Evolutionary conservation across 2,113 vertebrate species (phyloP).

Genomic region (Haemorhous mexicanus): DNA sequence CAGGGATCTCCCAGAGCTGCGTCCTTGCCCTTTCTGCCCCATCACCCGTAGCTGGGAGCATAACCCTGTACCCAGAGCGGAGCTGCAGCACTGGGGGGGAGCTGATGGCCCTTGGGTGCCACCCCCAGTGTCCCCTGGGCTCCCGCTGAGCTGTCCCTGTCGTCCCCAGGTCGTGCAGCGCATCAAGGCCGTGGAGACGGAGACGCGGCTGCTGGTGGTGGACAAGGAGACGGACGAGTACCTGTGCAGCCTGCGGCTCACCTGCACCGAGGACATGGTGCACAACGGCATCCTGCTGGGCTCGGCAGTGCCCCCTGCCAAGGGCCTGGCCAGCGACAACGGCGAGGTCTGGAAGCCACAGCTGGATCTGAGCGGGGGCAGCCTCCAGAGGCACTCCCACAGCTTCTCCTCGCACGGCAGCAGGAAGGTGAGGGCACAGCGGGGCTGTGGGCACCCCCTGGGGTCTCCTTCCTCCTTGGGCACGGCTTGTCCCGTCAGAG

Average conservation of each 20-base stretch:
- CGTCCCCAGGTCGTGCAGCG: slow-evolving; percentile 85
- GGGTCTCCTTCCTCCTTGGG: background rate
- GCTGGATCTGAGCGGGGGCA: slow-evolving; percentile 48
- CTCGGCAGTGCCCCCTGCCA: background rate
- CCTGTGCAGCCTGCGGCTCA: slow-evolving; percentile 76
- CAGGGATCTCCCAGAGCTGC: background rate
- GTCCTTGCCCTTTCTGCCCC: background rate
- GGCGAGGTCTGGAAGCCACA: slow-evolving; percentile 80
- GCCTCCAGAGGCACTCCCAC: slow-evolving; percentile 73
- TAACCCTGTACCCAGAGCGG: fast-evolving
- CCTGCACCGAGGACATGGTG: slow-evolving; percentile 84
- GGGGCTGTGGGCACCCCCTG: background rate
- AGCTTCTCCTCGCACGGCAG: slow-evolving; percentile 75
- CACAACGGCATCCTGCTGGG: slow-evolving; percentile 62
- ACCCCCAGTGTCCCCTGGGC: fast-evolving
- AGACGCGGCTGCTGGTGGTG: slow-evolving; percentile 88
- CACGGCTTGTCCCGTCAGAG: fast-evolving
- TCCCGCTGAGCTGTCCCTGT: background rate
- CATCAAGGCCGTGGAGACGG: slow-evolving; percentile 83
- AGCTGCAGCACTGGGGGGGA: fast-evolving
- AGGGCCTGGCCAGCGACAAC: slow-evolving; percentile 63
- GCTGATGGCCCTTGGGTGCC: fast-evolving
- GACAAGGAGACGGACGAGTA: slow-evolving; percentile 88
- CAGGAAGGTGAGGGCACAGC: slow-evolving; percentile 80
- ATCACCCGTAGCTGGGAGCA: fast-evolving